A percentile compares a stretch with the other conserved stretches of the same genome.
Conservation (phyloP, 2,888 invertebrate genomes). For the Tetranychus truncatus region DNA sequence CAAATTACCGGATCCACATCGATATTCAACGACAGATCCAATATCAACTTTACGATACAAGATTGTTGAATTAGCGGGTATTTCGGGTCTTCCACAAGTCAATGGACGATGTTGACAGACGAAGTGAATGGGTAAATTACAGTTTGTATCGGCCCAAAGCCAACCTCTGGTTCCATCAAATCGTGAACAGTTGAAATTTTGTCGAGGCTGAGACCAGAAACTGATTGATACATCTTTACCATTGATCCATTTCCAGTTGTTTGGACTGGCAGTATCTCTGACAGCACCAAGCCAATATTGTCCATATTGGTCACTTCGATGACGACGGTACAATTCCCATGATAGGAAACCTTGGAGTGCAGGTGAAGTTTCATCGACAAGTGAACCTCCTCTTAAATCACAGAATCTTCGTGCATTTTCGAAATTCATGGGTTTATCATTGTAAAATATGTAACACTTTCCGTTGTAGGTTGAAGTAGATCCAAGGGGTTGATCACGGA, state of each 20-base stretch:
- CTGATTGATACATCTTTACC: constrained; percentile 64
- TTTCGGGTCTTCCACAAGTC: constrained; percentile 74
- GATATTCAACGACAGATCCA: constrained; percentile 61
- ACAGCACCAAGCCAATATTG: constrained; percentile 89
- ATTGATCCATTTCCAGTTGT: constrained; percentile 73
- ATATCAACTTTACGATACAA: constrained; percentile 54
- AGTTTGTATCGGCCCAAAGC: constrained; percentile 84
- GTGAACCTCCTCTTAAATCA: constrained; percentile 56
- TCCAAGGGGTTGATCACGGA: constrained; percentile 76
- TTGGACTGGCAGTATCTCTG: constrained; percentile 54
- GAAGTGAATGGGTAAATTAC: constrained; percentile 60
- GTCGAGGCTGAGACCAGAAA: constrained; percentile 45
- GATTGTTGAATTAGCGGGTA: constrained; percentile 81
- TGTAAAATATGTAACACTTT: constrained; percentile 84
- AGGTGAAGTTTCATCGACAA: constrained; percentile 79
- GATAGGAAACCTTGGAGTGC: constrained; percentile 81
- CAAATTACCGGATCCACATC: constrained; percentile 65
- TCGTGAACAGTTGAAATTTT: constrained; percentile 62
- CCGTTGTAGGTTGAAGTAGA: constrained; percentile 83
- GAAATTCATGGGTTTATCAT: constrained; percentile 60
- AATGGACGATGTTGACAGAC: constrained; percentile 85
- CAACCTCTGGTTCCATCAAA: constrained; percentile 83
- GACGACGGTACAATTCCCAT: constrained; percentile 80
- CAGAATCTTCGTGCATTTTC: constrained; percentile 62
- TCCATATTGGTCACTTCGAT: constrained; percentile 70